phyloP scores from a whole-genome alignment of 2,797 vertebrate species.

The Sparus aurata region DNA sequence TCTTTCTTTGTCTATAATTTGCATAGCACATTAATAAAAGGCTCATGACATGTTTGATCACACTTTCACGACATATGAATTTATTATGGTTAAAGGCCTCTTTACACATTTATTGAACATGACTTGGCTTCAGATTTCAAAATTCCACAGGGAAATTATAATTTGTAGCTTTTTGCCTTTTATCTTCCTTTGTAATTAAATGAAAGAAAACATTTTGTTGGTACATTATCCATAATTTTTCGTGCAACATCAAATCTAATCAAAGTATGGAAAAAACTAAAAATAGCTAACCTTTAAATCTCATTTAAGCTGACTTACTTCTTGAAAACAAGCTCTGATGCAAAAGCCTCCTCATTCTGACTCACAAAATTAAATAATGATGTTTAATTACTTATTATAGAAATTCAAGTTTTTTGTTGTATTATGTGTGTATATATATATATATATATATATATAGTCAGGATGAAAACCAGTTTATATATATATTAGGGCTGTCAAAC shows the following conservation, averaged over 20 bases:
- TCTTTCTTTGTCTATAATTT: conserved; percentile 41
- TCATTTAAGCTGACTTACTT: no score
- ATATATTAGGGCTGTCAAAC: no score
- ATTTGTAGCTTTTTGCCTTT: conserved; percentile 16
- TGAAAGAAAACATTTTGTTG: not conserved
- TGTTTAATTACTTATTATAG: not conserved
- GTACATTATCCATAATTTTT: not conserved
- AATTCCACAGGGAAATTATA: not conserved
- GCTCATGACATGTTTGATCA: conserved; percentile 52
- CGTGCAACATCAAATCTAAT: not conserved
- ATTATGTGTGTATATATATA: no score
- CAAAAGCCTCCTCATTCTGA: not conserved
- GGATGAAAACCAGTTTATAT: no score
- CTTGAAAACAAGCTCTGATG: not conserved
- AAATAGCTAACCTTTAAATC: not conserved
- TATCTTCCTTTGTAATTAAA: not conserved
- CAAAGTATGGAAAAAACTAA: not conserved
- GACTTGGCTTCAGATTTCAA: conserved; percentile 26
- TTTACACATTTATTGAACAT: conserved; percentile 45
- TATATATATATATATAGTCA: no score
- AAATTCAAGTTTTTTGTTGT: not conserved
- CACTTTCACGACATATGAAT: conserved; percentile 12
- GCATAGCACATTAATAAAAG: conserved; percentile 32
- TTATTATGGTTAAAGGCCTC: conserved; percentile 30
- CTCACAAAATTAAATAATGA: not conserved